Evolutionary conservation across 2,113 vertebrate species (phyloP), one percentile per base, ranked within the genome.

Genomic region (Ochotona curzoniae): DNA sequence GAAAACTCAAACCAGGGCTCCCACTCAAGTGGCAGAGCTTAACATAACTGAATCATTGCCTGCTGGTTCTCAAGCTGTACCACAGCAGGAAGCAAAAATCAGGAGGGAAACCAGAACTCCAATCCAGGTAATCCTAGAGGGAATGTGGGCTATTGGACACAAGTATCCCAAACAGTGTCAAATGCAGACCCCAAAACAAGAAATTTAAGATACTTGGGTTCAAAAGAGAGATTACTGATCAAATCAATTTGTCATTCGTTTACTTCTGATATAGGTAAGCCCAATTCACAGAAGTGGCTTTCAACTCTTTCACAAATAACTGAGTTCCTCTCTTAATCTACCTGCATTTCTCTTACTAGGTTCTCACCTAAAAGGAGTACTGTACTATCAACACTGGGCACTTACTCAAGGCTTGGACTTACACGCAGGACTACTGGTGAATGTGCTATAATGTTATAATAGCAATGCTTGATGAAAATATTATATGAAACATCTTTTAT

Each of bases 151-250:
- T 57, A 18, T 18, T 14, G 54, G 17, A 57, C 54, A 57, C 18
- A 18, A 15, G 54, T 18, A 57, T 57, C 54, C 18, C 14, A 57
- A 57, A 18, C 18, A 18, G 54, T 44, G 38, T 57, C 54, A 57
- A 18, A 57, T 57, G 54, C 38, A 44, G 38, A 44, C 38, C 54
- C 54, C 3, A 13, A 8, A 85, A 35, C 9, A 83, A 88, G 25
- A 32, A 93, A 78, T 83, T 73, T 86, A 57, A 92, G 30, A 92
- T 83, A 38, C 64, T 30, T 61, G 35, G n/a, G 47, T 76, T 93
- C 30, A 79, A 83, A 67, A 67, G 57, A 61, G 12, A 83, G 60
- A 90, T 87, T 23, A 74, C 8, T n/a, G 51, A 71, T 66, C 47
- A 91, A 89, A 93, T 76, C 26, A 61, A 81, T 66, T 81, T 70